phyloP scores from a whole-genome alignment of 2,797 vertebrate species.

The Hemitrygon akajei region DNA sequence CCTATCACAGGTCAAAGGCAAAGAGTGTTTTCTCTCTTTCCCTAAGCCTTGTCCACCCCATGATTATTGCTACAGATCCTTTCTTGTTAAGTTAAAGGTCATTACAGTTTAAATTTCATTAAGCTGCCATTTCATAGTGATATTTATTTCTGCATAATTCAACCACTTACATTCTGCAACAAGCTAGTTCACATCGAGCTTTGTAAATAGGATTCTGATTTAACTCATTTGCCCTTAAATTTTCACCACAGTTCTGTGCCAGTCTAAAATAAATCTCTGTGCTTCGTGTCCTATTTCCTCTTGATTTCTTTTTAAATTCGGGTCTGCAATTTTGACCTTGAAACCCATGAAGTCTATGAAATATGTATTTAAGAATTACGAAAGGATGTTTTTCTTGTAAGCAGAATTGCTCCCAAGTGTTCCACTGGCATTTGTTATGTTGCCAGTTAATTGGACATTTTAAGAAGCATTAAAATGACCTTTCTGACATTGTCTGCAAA shows the following conservation, averaged over 20 bases:
- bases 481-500: neutral
- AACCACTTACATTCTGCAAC: neutral
- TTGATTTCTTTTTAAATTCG: neutral
- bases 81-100: neutral
- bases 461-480: neutral
- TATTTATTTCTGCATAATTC: neutral
- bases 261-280: neutral
- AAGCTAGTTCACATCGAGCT: neutral
- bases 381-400: neutral
- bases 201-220: neutral
- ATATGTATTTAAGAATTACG: neutral
- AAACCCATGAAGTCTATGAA: neutral
- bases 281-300: neutral
- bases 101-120: conserved; percentile 26
- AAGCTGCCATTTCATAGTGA: neutral
- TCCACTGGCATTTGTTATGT: conserved; percentile 1
- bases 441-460: neutral
- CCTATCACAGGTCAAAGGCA: conserved; percentile 29
- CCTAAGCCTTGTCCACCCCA: neutral
- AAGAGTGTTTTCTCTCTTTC: neutral
- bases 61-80: conserved; percentile 18
- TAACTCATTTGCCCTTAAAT: neutral
- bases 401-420: neutral
- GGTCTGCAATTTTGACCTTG: neutral
- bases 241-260: neutral